phyloP scores from a whole-genome alignment of 2,113 vertebrate genomes.

The Noctilio leporinus region DNA sequence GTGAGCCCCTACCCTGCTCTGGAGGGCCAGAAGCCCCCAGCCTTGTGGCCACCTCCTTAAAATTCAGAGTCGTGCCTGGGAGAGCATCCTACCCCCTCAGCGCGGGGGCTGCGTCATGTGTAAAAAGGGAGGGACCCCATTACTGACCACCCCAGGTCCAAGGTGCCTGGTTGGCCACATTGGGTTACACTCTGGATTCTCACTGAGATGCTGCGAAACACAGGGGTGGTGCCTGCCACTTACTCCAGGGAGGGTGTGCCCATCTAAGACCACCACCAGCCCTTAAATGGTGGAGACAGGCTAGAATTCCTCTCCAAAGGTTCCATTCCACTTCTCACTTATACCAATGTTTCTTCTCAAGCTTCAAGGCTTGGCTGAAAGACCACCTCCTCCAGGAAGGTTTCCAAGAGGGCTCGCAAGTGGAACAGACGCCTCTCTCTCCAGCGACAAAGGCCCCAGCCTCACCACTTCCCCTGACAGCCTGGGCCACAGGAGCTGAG shows the following conservation, averaged over 20 bases:
- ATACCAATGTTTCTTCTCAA: background rate
- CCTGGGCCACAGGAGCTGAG: background rate
- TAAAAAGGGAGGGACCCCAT: background rate
- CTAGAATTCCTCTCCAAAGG: background rate
- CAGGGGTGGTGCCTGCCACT: no score
- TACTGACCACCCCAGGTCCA: background rate
- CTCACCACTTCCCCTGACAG: background rate
- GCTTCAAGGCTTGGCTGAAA: background rate
- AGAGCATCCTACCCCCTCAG: background rate
- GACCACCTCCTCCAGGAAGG: background rate
- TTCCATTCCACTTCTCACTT: background rate
- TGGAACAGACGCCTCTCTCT: background rate
- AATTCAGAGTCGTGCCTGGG: background rate
- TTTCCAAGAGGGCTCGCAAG: background rate
- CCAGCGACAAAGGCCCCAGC: background rate
- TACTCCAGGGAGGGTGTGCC: background rate
- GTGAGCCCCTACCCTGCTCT: background rate
- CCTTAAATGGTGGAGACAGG: background rate
- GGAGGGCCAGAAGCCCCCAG: background rate
- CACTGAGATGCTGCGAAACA: background rate
- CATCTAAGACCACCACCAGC: background rate
- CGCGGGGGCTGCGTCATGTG: constrained; percentile 27
- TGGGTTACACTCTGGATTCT: background rate
- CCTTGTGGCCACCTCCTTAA: background rate
- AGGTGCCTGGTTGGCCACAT: background rate